phyloP scores from a whole-genome alignment of 2,797 vertebrate species.

The Rhincodon typus region DNA sequence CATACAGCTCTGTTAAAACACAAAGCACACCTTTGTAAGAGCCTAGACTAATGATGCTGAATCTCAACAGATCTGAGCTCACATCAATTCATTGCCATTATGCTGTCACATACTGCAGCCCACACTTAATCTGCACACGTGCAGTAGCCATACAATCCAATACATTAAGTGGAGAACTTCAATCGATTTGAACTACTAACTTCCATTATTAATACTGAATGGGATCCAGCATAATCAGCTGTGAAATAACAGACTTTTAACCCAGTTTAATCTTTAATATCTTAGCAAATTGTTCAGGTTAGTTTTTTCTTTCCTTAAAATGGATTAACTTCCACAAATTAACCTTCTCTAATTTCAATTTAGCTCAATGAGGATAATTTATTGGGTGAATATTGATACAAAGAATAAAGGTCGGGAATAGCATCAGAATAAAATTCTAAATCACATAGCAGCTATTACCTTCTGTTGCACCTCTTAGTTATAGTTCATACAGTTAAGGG shows the following conservation, averaged over 20 bases:
- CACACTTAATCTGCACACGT: background rate
- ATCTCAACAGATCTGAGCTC: background rate
- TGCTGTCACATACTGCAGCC: background rate
- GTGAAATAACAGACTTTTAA: background rate
- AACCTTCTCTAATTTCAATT: background rate
- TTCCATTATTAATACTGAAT: background rate
- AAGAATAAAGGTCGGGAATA: background rate
- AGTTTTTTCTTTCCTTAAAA: background rate
- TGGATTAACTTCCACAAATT: background rate
- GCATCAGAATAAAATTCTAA: background rate
- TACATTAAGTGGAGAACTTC: background rate
- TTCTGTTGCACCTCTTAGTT: background rate
- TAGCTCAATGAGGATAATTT: background rate
- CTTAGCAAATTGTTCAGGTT: background rate
- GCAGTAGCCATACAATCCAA: background rate
- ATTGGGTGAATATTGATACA: too few species aligned
- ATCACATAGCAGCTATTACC: background rate
- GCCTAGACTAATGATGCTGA: slow-evolving; percentile 16
- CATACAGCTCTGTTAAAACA: slow-evolving; percentile 77
- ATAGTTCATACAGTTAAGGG: background rate
- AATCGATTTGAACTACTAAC: background rate
- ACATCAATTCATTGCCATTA: too few species aligned
- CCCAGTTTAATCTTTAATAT: background rate
- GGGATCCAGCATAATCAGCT: background rate
- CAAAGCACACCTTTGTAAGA: slow-evolving; percentile 36